Percentiles rank a stretch among this genome's conserved stretches.
phyloP scores from a whole-genome alignment of 2,888 invertebrate species.

The Sminthurides aquaticus region DNA sequence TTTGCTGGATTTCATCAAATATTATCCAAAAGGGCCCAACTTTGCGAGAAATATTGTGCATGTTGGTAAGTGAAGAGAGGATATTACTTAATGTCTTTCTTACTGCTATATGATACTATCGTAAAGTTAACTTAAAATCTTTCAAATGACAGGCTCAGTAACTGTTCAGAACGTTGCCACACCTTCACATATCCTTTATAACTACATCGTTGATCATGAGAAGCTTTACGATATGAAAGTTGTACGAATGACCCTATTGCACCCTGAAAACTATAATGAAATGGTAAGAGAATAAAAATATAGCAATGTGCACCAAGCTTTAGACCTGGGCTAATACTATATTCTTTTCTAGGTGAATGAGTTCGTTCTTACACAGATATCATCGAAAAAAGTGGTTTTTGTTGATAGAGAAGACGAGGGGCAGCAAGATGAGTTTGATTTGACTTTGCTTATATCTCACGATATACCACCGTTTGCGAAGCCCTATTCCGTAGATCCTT shows the following conservation, averaged over 20 bases:
- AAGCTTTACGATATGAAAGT: constrained; percentile 61
- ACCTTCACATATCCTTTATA: constrained; percentile 59
- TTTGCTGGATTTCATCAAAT: constrained; percentile 66
- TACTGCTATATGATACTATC: no score
- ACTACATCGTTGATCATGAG: constrained; percentile 62
- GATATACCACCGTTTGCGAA: constrained; percentile 43
- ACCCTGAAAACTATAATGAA: constrained; percentile 30
- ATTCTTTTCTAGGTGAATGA: constrained; percentile 49
- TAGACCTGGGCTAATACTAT: neutral
- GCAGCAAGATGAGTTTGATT: constrained; percentile 60
- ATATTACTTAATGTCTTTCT: no score
- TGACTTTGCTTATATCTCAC: constrained; percentile 60
- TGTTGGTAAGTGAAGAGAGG: constrained; percentile 52
- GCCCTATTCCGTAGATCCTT: constrained; percentile 45
- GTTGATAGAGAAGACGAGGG: constrained; percentile 56
- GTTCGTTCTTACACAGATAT: constrained; percentile 58
- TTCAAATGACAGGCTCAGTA: constrained; percentile 50
- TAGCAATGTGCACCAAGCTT: neutral
- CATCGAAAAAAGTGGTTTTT: constrained; percentile 54
- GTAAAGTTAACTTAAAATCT: no score
- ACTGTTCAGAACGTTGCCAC: constrained; percentile 56
- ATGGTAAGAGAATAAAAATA: neutral
- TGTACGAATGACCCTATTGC: constrained; percentile 54
- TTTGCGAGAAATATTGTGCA: constrained; percentile 65
- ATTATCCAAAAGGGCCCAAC: constrained; percentile 68